phyloP scores from a whole-genome alignment of 2,113 vertebrate genomes.

The Pao palembangensis region DNA sequence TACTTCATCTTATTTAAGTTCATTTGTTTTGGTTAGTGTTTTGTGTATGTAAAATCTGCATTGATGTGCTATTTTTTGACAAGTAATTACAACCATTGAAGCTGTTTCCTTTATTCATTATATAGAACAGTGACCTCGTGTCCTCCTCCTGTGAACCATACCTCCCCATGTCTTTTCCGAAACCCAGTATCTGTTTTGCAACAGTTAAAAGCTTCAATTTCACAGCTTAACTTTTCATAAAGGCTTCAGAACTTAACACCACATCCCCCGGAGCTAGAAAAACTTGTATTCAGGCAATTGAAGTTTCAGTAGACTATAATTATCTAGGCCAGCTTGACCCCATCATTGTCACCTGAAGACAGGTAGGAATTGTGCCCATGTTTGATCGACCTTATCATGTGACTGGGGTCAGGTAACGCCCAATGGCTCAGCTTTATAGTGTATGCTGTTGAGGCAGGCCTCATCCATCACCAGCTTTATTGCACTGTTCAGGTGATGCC shows the following conservation, averaged over 20 bases:
- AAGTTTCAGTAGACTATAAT: slow-evolving; percentile 74
- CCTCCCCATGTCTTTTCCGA: slow-evolving; percentile 63
- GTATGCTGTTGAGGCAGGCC: slow-evolving; percentile 68
- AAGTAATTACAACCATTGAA: no score
- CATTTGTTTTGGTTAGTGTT: no score
- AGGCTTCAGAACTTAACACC: slow-evolving; percentile 70
- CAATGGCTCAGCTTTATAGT: slow-evolving; percentile 63
- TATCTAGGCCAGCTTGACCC: slow-evolving; percentile 70
- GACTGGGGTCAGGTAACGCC: slow-evolving; percentile 78
- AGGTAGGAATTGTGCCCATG: slow-evolving; percentile 77
- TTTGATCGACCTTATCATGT: slow-evolving; percentile 77
- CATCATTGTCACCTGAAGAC: slow-evolving; percentile 75
- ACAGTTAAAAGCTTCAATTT: slow-evolving; percentile 62
- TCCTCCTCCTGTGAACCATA: background rate
- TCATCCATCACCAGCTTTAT: slow-evolving; percentile 78
- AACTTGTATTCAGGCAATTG: slow-evolving; percentile 69
- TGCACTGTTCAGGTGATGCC: slow-evolving; percentile 67
- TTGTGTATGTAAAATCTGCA: no score
- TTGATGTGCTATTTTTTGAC: no score
- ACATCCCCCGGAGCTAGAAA: slow-evolving; percentile 51
- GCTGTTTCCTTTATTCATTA: background rate
- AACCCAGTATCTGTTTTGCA: slow-evolving; percentile 76
- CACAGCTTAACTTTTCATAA: slow-evolving; percentile 67
- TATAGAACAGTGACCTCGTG: background rate
- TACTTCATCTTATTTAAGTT: no score